Evolutionary conservation across 2,797 vertebrate species (phyloP), one percentile per base, ranked within the genome.

Genomic region (Clarias pachynema): DNA sequence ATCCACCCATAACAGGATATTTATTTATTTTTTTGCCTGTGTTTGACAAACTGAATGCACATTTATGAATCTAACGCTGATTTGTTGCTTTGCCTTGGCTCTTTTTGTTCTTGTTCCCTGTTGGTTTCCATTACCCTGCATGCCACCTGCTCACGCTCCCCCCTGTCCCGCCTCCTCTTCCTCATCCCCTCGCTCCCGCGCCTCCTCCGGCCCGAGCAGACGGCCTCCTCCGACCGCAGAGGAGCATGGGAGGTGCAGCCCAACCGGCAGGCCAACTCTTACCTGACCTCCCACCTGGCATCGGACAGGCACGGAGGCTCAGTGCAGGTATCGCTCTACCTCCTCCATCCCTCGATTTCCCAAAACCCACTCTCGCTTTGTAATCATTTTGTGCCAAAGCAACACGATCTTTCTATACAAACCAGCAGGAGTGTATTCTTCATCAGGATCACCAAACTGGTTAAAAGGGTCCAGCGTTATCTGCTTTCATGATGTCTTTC

Each of bases 231-330:
- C 24, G 98, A 99, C 91, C 97, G 98, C 93, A 95, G 98, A 95
- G 98, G 98, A 96, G 98, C 98, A 80, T 99, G 98, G 98, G 98
- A 99, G 93, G 95, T 97, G 91, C 97, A 98, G 93, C 97, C 97
- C 62, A 96, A 96, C 94, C 97, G 97, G 88, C 98, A 98, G 96
- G 95, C 97, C 92, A 99, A 98, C 95, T 96, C 98, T 78, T 99
- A 98, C 94, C 92, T 99, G 96, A 96, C 97, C 92, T 97, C 98
- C 94, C 98, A 99, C 92, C 94, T 99, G 95, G 96, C 97, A 91
- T 96, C 98, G 88, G 98, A 99, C 92, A 97, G 98, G 95, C 98
- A 98, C 88, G 97, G 98, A 94, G 98, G 98, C 96, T 99, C 98
- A 93, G 98, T 99, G 86, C 98, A 99, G 98, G 98, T 99, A 96